Base-by-base conservation (phyloP, 1,140 invertebrate species). In the Nautilus pompilius region DNA sequence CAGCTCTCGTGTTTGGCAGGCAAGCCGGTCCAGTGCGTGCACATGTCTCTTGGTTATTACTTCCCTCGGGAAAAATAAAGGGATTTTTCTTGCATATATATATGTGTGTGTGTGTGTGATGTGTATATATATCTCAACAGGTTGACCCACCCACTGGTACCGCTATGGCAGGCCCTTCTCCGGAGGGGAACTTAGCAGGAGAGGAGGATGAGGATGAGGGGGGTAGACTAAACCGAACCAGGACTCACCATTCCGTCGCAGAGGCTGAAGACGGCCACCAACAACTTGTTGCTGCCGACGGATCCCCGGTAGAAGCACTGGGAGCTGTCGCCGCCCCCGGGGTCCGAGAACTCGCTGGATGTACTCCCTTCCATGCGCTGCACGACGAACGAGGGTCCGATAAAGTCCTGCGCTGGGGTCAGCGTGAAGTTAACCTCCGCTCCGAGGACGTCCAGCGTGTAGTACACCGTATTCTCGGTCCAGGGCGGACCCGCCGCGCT, bases 171-270 rank as follows among this genome's bases (percentile, higher is more conserved):
- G 26, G 15, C 20, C 10, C 15, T n/a, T 5, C 51, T 20, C 20
- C 15, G 33, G 28, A 20, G 17, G 36, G 22, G 4, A 29, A 6
- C 20, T 8, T 24, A 29, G 28, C 30, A 41, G 41, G 34, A 36
- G 49, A 26, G 22, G 32, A 3, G 34, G 5, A 32, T 55, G 26
- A 60, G 4, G 33, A 41, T 60, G 17, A 33, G 17, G 10, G 30
- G 36, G 2, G 36, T 13, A 49, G 20, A 64, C 20, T 32, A 29
- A 60, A 32, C 10, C 20, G 4, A 51, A 22, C 28, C 34, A 8
- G 6, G 56, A 87, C 87, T 88, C 73, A 90, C 90, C 89, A 91
- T 90, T 79, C 90, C 90, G 72, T 90, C 86, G 79, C 90, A 92
- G 46, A 91, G 84, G 63, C 86, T 90, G 66, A 91, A 88, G 26